Evolutionary conservation across 2,888 invertebrate genomes (phyloP).

Genomic region (Clistopyga incitator): DNA sequence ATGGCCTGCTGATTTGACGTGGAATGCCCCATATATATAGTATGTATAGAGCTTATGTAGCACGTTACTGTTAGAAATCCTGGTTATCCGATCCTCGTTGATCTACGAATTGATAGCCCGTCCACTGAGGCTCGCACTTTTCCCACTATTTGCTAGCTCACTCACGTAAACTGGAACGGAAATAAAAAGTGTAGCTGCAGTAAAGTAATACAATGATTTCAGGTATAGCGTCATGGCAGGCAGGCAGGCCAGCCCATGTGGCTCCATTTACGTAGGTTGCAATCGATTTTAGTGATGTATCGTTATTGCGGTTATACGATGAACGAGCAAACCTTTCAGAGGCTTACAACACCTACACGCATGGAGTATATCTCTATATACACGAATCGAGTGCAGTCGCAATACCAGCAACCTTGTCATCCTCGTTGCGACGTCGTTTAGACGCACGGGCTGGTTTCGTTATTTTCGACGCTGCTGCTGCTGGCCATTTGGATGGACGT

Average conservation of each 20-base stretch:
- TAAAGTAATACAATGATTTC: constrained; percentile 39
- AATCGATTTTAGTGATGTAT: constrained; percentile 25
- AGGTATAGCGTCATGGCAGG: constrained; percentile 5
- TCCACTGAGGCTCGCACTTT: not conserved
- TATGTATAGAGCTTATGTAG: not conserved
- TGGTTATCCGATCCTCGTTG: not conserved
- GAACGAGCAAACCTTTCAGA: constrained; percentile 12
- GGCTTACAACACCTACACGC: not conserved
- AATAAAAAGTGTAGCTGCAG: constrained; percentile 30
- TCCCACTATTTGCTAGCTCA: not conserved
- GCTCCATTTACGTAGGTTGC: constrained; percentile 11
- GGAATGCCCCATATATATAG: not conserved
- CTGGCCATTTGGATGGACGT: not conserved
- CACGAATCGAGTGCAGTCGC: not conserved
- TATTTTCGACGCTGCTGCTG: not conserved
- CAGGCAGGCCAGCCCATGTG: not conserved
- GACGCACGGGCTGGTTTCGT: not conserved
- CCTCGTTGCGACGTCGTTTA: not conserved
- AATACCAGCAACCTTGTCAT: not conserved
- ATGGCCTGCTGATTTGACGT: too few species aligned
- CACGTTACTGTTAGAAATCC: constrained; percentile 4
- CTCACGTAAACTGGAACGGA: constrained; percentile 21
- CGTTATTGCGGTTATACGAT: constrained; percentile 17
- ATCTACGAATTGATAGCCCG: not conserved
- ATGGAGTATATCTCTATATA: not conserved